Conservation (phyloP, 1,140 invertebrate species). For the Drosophila ambigua region DNA sequence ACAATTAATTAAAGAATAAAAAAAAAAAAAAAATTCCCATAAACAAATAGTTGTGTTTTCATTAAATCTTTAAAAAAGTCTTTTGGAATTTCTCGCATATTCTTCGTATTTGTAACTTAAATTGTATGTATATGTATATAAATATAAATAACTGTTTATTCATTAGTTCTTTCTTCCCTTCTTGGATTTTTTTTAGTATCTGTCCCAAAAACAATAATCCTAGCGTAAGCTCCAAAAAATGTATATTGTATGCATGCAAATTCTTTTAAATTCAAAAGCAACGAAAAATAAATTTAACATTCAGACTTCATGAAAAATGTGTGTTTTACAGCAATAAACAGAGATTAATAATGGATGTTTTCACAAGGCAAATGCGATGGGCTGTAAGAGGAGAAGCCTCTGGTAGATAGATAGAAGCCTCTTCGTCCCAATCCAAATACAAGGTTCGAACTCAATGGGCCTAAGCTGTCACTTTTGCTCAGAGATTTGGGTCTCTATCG, state of each 20-base stretch:
- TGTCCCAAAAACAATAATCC: conserved; percentile 26
- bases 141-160: conserved; percentile 38
- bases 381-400: too few relatives aligned
- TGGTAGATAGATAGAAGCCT: too few relatives aligned
- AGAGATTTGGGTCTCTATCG: too few relatives aligned
- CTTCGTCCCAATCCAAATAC: too few relatives aligned
- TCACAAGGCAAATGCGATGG: not conserved
- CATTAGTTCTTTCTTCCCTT: conserved; percentile 16
- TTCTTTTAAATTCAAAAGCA: conserved; percentile 36
- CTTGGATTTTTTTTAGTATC: conserved; percentile 17
- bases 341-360: not conserved
- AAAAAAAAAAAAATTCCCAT: conserved; percentile 24
- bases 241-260: conserved; percentile 8
- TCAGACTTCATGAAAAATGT: conserved; percentile 45
- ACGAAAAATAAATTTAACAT: conserved; percentile 43
- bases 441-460: too few relatives aligned
- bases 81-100: conserved; percentile 76
- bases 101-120: conserved; percentile 62
- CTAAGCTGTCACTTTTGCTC: too few relatives aligned
- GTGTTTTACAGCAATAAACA: conserved; percentile 12
- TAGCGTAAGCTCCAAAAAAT: conserved; percentile 18
- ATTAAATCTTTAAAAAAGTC: conserved; percentile 56
- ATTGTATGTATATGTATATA: conserved; percentile 39
- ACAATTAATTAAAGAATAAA: conserved; percentile 34
- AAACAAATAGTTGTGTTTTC: conserved; percentile 48